These are phyloP conservation scores for Drosophila paramelanica DNA, from an alignment of 2,888 invertebrate genomes.

Conservation along the genomic window DNA sequence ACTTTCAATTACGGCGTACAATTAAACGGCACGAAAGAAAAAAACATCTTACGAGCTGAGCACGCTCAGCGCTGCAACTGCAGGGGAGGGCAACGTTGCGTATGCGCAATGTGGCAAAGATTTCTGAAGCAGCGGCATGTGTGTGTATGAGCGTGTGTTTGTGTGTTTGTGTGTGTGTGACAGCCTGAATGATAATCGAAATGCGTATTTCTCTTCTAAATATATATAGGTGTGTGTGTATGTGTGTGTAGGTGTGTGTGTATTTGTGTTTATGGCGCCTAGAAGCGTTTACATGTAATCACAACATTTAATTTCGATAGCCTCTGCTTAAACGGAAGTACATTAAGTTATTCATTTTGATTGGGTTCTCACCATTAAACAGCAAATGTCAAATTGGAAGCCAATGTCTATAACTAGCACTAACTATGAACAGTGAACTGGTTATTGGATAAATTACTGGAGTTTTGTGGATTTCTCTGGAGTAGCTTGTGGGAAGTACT, in stretches of 20 bases:
- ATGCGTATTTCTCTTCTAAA: background rate
- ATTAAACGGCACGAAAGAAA: constrained; percentile 16
- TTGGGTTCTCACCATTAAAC: constrained; percentile 23
- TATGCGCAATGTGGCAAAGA: constrained; percentile 59
- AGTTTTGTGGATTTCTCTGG: constrained; percentile 15
- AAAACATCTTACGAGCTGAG: constrained; percentile 9
- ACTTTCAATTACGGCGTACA: constrained; percentile 71
- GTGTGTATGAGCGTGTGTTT: constrained; percentile 20
- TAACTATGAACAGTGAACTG: constrained; percentile 50
- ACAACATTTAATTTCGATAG: constrained; percentile 72
- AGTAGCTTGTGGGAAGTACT: constrained; percentile 54
- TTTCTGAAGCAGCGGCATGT: constrained; percentile 47
- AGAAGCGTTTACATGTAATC: constrained; percentile 73
- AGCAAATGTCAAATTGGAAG: constrained; percentile 44
- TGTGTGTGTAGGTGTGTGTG: constrained; percentile 27
- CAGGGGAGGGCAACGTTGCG: constrained; percentile 50
- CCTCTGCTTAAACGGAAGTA: constrained; percentile 57
- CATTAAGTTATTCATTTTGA: constrained; percentile 33
- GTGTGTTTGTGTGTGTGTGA: constrained; percentile 25
- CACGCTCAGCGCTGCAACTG: constrained; percentile 13
- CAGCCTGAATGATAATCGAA: constrained; percentile 7
- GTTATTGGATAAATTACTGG: constrained; percentile 31
- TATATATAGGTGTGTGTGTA: background rate
- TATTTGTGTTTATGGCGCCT: constrained; percentile 56
- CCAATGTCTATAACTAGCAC: constrained; percentile 44